Evolutionary conservation across 2,113 vertebrate genomes (phyloP), one percentile per base, ranked within the genome.

Genomic region (Sinocyclocheilus grahami): DNA sequence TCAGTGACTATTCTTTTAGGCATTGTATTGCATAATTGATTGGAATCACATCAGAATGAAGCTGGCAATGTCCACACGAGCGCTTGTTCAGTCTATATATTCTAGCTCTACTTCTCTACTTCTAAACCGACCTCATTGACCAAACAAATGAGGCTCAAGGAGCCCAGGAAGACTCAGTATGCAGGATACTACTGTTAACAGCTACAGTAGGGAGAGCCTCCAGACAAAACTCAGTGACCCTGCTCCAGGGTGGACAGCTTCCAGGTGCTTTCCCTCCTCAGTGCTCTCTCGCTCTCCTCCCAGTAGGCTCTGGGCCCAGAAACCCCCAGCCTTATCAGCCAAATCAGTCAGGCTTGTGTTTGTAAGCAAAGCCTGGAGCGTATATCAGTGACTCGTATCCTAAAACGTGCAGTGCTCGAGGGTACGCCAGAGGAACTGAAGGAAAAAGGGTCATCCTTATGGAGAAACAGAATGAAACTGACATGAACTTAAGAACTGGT

Each of bases 211-310:
- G 91, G 93, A 93, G 93, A 92, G 91, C 91, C 90, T 95, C 92
- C 93, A 94, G 93, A 94, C 91, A 91, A 94, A 95, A 95, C 93
- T 92, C 93, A 92, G 86, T 94, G 94, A 95, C 94, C 95, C 92
- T 90, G 92, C 87, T 90, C 89, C 88, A 92, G 91, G 89, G 90
- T 95, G 94, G 93, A 94, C 89, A 22, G 86, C 78, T 92, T 94
- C 94, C 94, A 95, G 93, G 94, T 94, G 93, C 94, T 95, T 95
- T 95, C 94, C 92, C 92, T 84, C 90, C 92, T 88, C 86, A 90
- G 83, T 89, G 90, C 92, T 51, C 74, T 78, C 86, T 82, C n/a
- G 1, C 60, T 67, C 62, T 67, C 62, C 74, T 85, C 77, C 81
- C 85, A 22, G 67, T 90, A 91, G 93, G 93, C 91, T 83, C 89